phyloP scores from a whole-genome alignment of 2,113 vertebrate genomes.

The Eretmochelys imbricata region DNA sequence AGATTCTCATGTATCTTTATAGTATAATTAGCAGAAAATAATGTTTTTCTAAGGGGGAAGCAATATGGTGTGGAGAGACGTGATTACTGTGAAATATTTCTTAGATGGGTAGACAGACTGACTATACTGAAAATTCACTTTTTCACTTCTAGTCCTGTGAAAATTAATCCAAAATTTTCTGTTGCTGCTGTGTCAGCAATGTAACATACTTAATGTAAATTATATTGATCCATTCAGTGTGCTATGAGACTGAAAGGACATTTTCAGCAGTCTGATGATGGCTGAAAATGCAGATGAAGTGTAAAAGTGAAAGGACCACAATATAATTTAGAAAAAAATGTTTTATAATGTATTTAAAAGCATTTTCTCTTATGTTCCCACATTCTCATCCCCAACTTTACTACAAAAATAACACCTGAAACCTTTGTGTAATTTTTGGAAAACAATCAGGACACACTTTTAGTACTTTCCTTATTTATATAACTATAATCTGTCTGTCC shows the following conservation, averaged over 20 bases:
- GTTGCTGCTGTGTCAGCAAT: not conserved
- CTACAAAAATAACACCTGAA: conserved; percentile 69
- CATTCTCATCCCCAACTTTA: conserved; percentile 51
- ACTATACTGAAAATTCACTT: conserved; percentile 5
- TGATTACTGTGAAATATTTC: conserved; percentile 35
- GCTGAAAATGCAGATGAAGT: conserved; percentile 25
- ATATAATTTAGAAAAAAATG: not conserved
- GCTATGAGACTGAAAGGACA: not conserved
- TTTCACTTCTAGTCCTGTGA: not conserved
- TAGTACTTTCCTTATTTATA: conserved; percentile 69
- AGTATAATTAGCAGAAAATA: conserved; percentile 21
- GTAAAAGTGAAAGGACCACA: conserved; percentile 28
- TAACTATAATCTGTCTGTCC: conserved; percentile 44
- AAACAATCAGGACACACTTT: conserved; percentile 71
- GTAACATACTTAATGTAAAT: conserved; percentile 7
- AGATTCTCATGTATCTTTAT: not conserved
- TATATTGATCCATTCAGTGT: not conserved
- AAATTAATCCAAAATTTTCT: conserved; percentile 32
- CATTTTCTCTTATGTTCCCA: conserved; percentile 39
- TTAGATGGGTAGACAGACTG: conserved; percentile 37
- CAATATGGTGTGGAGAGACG: not conserved
- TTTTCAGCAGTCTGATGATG: conserved; percentile 27
- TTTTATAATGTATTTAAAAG: conserved; percentile 7
- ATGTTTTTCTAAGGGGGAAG: conserved; percentile 11
- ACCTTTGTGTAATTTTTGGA: conserved; percentile 64